Conservation (phyloP, 2,113 vertebrate species). For the Dasypus novemcinctus region DNA sequence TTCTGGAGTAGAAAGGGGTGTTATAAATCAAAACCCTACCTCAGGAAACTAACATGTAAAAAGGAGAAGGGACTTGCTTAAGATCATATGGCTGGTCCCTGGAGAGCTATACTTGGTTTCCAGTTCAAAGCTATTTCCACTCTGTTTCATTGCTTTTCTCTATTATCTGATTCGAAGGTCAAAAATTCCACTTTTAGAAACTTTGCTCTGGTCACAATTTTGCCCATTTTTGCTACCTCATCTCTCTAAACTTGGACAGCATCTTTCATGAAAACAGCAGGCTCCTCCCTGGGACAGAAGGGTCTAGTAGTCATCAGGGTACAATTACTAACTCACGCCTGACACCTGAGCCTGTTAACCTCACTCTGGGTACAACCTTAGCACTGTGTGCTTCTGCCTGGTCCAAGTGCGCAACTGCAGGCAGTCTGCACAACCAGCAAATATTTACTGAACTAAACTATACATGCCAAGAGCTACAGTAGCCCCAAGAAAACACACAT, state of each 20-base stretch:
- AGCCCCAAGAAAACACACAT: background rate
- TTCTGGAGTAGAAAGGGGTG: background rate
- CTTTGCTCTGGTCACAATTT: background rate
- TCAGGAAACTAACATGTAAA: background rate
- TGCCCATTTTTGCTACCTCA: background rate
- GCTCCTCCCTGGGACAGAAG: background rate
- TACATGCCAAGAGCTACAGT: background rate
- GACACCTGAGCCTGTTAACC: background rate
- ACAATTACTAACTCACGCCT: background rate
- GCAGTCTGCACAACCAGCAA: background rate
- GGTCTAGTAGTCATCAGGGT: background rate
- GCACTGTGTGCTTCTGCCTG: background rate
- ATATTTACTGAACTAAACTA: slow-evolving; percentile 8
- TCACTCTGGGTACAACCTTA: background rate
- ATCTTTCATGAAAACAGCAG: background rate
- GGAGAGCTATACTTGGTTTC: background rate
- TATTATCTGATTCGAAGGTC: background rate
- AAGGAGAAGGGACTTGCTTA: background rate
- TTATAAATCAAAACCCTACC: background rate
- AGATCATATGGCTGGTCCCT: background rate
- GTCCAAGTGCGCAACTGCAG: background rate
- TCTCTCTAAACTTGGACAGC: background rate
- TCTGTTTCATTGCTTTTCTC: background rate
- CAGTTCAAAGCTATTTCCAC: background rate
- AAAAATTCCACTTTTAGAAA: background rate